Evolutionary conservation across 2,888 invertebrate genomes (phyloP).

Genomic region (Drosophila atripex): DNA sequence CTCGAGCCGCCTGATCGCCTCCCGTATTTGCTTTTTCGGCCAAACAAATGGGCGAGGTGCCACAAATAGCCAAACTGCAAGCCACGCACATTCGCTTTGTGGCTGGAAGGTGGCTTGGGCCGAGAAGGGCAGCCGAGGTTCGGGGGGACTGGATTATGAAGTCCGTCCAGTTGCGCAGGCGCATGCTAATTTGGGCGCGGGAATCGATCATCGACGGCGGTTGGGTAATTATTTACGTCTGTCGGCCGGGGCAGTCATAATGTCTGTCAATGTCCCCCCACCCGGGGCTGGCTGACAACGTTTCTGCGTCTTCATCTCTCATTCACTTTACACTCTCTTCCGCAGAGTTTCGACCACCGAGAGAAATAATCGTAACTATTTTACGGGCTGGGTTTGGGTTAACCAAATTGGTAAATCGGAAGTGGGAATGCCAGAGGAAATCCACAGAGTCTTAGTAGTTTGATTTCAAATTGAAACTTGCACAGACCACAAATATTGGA

Average conservation of each 20-base stretch:
- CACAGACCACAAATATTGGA: neutral
- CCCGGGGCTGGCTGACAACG: constrained; percentile 53
- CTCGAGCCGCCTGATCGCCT: constrained; percentile 47
- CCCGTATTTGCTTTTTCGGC: constrained; percentile 67
- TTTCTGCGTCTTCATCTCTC: constrained; percentile 42
- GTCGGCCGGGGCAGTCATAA: constrained; percentile 24
- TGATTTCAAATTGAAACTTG: too few species aligned
- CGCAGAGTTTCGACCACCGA: constrained; percentile 21
- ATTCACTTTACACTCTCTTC: constrained; percentile 29
- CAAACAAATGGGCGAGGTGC: constrained; percentile 35
- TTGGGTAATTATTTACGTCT: constrained; percentile 71
- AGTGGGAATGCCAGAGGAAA: too few species aligned
- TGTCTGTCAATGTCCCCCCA: constrained; percentile 24
- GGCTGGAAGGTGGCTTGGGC: constrained; percentile 2
- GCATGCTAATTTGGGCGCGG: constrained; percentile 66
- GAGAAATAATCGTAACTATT: constrained; percentile 16
- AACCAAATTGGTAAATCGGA: constrained; percentile 11
- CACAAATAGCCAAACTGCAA: constrained; percentile 38
- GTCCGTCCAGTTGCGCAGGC: constrained; percentile 43
- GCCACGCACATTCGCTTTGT: constrained; percentile 52
- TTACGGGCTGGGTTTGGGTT: constrained; percentile 1
- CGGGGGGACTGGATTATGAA: constrained; percentile 15
- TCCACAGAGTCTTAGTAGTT: too few species aligned
- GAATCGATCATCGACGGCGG: constrained; percentile 51
- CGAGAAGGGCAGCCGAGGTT: neutral